Percentiles rank a stretch among this genome's conserved stretches.
These are phyloP conservation scores for Cylindroiulus punctatus DNA, from an alignment of 2,888 invertebrate species.

Conservation along the genomic window DNA sequence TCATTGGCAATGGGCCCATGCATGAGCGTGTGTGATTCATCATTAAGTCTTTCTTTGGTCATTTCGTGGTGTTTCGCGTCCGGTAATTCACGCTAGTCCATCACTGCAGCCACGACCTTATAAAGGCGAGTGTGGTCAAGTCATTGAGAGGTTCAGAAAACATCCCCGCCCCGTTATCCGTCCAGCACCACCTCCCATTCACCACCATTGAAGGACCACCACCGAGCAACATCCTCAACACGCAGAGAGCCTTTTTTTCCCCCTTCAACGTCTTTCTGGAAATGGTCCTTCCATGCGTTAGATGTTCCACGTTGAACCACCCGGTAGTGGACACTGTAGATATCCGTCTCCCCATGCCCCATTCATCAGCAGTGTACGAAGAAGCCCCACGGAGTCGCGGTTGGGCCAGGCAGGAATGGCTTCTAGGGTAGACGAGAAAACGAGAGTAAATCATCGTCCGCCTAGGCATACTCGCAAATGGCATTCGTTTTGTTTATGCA, in stretches of 20 bases:
- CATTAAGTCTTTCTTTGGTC: too few species aligned
- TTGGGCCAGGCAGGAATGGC: not conserved
- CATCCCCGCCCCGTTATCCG: not conserved
- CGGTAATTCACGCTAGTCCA: too few species aligned
- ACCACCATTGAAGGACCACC: not conserved
- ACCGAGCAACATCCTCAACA: not conserved
- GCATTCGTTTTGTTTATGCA: constrained; percentile 54
- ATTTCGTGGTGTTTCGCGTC: too few species aligned
- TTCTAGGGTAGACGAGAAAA: not conserved
- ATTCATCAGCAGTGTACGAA: too few species aligned
- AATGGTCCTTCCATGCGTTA: not conserved
- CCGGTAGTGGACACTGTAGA: too few species aligned
- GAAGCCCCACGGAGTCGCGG: constrained; percentile 1
- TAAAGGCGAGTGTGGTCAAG: constrained; percentile 17
- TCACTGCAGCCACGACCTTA: too few species aligned
- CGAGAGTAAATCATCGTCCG: constrained; percentile 53
- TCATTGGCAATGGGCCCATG: too few species aligned
- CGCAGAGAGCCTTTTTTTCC: too few species aligned
- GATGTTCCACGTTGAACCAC: not conserved
- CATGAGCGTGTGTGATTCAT: too few species aligned
- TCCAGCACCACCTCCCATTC: not conserved
- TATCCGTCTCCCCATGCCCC: too few species aligned
- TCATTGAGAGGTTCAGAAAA: constrained; percentile 19
- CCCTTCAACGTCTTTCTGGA: too few species aligned
- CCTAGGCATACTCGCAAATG: constrained; percentile 31